Evolutionary conservation across 23 tunicate species (phyloP), one percentile per base, ranked within the genome.

Genomic region (Botrylloides violaceus): DNA sequence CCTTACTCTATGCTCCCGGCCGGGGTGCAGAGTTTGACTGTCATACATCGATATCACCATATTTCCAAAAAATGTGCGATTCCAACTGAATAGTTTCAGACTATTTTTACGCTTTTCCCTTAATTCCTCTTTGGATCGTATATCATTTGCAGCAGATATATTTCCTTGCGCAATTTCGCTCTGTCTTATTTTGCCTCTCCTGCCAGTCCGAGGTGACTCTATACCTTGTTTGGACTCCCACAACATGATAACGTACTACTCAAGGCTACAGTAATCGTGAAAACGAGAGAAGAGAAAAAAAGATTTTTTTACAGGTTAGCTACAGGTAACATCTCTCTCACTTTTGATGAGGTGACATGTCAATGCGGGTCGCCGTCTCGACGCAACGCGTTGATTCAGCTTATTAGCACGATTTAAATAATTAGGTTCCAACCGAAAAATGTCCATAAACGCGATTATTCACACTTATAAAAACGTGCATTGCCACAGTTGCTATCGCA

Each of bases 21-120:
- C 31, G 0, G 56, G 74, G 58, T 26, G 74, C 32, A 68, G 27
- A 6, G 32, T 35, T 15, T 25, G 65, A 68, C 74, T 43, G 29
- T 68, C 74, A 56, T 32, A 68, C 43, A 30, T 43, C 9, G 74
- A 43, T 19, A 68, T 68, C 19, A 68, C 74, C 74, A 68, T 68
- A 68, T 68, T 68, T 68, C 74, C 74, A 37, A 68, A 68, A 28
- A 68, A 68, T 9, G 43, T 35, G 36, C 7, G 36, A 68, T 68
- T 30, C 74, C 74, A 68, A 26, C 58, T 68, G 57, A 68, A 68
- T 24, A 68, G 23, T 56, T 68, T 68, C 57, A 68, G 47, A 43
- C 74, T 68, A 20, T 68, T 68, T 36, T 68, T 68, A 32, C 74
- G 43, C 29, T 68, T 23, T 18, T 60, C 65, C 26, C 15, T 60